phyloP scores from a whole-genome alignment of 2,888 invertebrate species.

The Junonia oenone region DNA sequence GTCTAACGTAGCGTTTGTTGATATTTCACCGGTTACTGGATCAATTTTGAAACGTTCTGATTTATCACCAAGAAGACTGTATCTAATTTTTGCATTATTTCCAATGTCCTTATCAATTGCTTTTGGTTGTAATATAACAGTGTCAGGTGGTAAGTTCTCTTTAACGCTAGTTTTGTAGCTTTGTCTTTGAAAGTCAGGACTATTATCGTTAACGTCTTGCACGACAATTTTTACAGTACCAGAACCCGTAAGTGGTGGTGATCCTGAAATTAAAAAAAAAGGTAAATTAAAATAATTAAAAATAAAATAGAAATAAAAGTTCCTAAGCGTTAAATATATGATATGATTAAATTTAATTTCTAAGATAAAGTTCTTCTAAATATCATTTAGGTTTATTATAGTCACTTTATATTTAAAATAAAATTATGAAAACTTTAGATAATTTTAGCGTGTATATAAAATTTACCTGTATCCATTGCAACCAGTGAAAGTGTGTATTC shows the following conservation, averaged over 20 bases:
- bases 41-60: slow-evolving; percentile 90
- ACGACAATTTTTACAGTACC: slow-evolving; percentile 94
- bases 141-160: slow-evolving; percentile 90
- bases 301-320: too few relatives aligned
- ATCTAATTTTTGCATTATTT: slow-evolving; percentile 91
- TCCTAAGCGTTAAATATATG: neutral
- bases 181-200: slow-evolving; percentile 91
- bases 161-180: slow-evolving; percentile 87
- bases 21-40: slow-evolving; percentile 87
- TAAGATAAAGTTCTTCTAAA: too few relatives aligned
- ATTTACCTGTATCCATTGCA: slow-evolving; percentile 97
- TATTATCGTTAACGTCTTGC: slow-evolving; percentile 96
- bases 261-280: slow-evolving; percentile 81
- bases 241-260: slow-evolving; percentile 94
- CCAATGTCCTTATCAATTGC: slow-evolving; percentile 92
- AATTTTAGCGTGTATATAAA: too few relatives aligned
- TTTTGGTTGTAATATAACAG: slow-evolving; percentile 86
- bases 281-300: neutral
- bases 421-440: too few relatives aligned
- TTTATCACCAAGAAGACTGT: slow-evolving; percentile 89
- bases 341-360: neutral
- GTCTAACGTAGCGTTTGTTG: slow-evolving; percentile 85
- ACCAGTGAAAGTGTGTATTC: slow-evolving; percentile 92
- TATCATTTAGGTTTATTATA: too few relatives aligned
- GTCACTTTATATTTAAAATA: too few relatives aligned